These are phyloP conservation scores for Mechanitis messenoides DNA, from an alignment of 2,888 invertebrate species.

Conservation along the genomic window DNA sequence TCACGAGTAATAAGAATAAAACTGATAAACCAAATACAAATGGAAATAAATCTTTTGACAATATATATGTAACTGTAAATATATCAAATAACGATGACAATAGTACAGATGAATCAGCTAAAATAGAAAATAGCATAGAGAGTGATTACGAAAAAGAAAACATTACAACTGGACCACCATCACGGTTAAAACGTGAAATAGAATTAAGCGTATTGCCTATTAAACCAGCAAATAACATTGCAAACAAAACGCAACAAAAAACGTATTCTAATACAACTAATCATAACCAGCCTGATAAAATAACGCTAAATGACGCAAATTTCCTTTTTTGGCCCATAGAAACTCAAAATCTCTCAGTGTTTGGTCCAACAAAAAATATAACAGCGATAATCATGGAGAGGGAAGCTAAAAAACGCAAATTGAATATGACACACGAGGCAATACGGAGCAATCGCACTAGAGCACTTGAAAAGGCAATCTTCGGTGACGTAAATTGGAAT, in stretches of 20 bases:
- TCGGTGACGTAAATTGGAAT: slow-evolving; percentile 63
- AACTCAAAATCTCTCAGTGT: slow-evolving; percentile 30
- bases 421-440: slow-evolving; percentile 52
- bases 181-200: slow-evolving; percentile 44
- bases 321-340: slow-evolving; percentile 60
- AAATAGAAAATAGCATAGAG: slow-evolving; percentile 56
- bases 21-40: slow-evolving; percentile 29
- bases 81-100: slow-evolving; percentile 43
- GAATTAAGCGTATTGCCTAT: slow-evolving; percentile 12
- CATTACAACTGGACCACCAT: slow-evolving; percentile 34
- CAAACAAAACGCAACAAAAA: slow-evolving; percentile 8
- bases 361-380: slow-evolving; percentile 43
- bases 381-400: slow-evolving; percentile 54
- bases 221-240: background rate
- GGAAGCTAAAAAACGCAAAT: slow-evolving; percentile 54
- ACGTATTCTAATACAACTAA: slow-evolving; percentile 31
- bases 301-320: slow-evolving; percentile 40
- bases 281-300: slow-evolving; percentile 44
- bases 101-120: slow-evolving; percentile 36
- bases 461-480: slow-evolving; percentile 59
- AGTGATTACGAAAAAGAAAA: slow-evolving; percentile 40
- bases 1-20: slow-evolving; percentile 33
- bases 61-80: slow-evolving; percentile 45
- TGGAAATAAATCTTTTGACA: slow-evolving; percentile 42
- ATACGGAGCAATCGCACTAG: slow-evolving; percentile 50